Evolutionary conservation across 2,888 invertebrate genomes (phyloP).

Genomic region (Piscicola geometra): DNA sequence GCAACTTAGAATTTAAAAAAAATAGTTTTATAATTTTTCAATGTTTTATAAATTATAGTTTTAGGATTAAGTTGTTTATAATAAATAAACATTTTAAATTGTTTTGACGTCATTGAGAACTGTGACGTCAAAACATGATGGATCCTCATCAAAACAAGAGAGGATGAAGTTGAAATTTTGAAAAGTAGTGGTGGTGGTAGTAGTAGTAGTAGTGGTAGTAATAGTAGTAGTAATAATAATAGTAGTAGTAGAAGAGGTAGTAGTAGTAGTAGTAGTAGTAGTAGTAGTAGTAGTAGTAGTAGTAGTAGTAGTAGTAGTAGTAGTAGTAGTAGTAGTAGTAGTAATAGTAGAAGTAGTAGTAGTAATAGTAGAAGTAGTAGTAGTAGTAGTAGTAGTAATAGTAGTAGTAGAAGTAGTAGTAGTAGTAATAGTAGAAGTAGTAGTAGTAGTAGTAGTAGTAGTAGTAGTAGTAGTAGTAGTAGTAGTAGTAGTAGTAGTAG

Average conservation of each 20-base stretch:
- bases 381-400: too few relatives aligned
- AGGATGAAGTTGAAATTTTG: background rate
- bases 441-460: constrained; percentile 34
- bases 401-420: too few relatives aligned
- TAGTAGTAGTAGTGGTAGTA: background rate
- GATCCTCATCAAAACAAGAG: too few relatives aligned
- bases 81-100: too few relatives aligned
- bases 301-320: background rate
- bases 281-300: background rate
- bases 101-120: too few relatives aligned
- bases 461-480: constrained; percentile 33
- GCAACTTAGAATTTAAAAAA: too few relatives aligned
- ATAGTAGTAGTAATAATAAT: background rate
- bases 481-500: constrained; percentile 33
- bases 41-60: too few relatives aligned
- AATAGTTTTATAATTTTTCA: too few relatives aligned
- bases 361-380: too few relatives aligned
- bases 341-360: too few relatives aligned
- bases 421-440: constrained; percentile 36
- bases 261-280: background rate
- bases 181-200: background rate
- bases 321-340: background rate
- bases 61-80: too few relatives aligned
- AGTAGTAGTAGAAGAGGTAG: background rate
- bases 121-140: too few relatives aligned